Evolutionary conservation across 1,140 invertebrate genomes (phyloP).

Genomic region (Drosophila melanica): DNA sequence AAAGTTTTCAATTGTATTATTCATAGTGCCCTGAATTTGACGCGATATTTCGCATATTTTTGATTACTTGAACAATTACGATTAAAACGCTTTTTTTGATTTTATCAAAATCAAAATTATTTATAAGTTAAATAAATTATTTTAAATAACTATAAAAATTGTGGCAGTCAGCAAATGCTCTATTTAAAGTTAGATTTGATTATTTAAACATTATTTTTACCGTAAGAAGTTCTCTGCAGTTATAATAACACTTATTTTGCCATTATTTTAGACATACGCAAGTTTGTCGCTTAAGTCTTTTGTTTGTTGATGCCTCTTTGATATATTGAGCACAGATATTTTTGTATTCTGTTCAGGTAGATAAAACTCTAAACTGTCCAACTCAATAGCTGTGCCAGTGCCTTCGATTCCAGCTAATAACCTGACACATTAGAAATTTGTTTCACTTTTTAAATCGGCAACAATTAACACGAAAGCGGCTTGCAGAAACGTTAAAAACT

Average conservation of each 20-base stretch:
- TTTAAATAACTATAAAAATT: no score
- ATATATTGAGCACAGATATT: slow-evolving; percentile 22
- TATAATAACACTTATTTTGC: not conserved
- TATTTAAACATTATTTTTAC: no score
- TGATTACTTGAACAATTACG: no score
- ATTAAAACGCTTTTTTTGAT: no score
- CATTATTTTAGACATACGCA: not conserved
- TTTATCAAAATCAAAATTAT: no score
- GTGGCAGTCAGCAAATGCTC: no score
- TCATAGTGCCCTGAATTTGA: not conserved
- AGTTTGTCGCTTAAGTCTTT: slow-evolving; percentile 54
- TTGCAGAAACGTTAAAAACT: slow-evolving; percentile 55
- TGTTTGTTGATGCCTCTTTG: slow-evolving; percentile 13
- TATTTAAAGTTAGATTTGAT: no score
- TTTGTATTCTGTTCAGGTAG: not conserved
- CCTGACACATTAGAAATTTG: slow-evolving; percentile 77
- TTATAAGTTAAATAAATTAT: no score
- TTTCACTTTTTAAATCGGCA: slow-evolving; percentile 77
- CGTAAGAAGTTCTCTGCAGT: no score
- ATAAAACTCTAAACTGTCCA: slow-evolving; percentile 27
- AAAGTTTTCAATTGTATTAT: not conserved
- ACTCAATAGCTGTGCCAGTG: slow-evolving; percentile 47
- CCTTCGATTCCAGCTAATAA: slow-evolving; percentile 67
- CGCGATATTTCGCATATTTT: no score
- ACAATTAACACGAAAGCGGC: slow-evolving; percentile 63